A percentile compares a stretch with the other conserved stretches of the same genome.
These are phyloP conservation scores for Platorchestia sp. DNA, from an alignment of 1,140 invertebrate genomes.

Conservation along the genomic window DNA sequence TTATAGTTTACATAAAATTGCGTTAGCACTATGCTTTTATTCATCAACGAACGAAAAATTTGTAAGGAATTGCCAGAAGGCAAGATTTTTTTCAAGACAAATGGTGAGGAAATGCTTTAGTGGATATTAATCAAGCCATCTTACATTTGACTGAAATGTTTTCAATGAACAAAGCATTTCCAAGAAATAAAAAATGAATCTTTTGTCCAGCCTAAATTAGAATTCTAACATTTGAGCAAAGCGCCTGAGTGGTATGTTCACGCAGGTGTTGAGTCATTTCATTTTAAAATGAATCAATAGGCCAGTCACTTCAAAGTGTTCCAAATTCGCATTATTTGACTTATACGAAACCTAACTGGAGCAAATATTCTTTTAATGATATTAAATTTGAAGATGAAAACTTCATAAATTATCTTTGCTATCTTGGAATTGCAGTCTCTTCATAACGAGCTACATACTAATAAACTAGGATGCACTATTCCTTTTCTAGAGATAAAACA, in stretches of 20 bases:
- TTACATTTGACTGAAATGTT: not conserved
- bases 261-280: not conserved
- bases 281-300: not conserved
- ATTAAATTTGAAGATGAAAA: not conserved
- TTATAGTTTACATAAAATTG: not conserved
- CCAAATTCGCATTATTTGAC: not conserved
- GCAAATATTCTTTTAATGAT: not conserved
- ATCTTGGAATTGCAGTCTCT: not conserved
- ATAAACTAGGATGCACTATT: not conserved
- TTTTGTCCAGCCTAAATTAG: not conserved
- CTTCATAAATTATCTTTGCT: not conserved
- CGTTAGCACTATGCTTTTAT: not conserved
- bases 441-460: not conserved
- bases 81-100: not conserved
- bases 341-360: not conserved
- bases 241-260: too few species aligned
- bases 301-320: not conserved
- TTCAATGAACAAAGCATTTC: not conserved
- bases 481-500: not conserved
- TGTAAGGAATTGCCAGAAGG: not conserved
- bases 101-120: too few species aligned
- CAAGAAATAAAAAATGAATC: not conserved
- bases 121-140: not conserved
- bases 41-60: not conserved
- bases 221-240: not conserved